Conservation (phyloP, 2,888 invertebrate genomes). For the Drosophila mercatorum region DNA sequence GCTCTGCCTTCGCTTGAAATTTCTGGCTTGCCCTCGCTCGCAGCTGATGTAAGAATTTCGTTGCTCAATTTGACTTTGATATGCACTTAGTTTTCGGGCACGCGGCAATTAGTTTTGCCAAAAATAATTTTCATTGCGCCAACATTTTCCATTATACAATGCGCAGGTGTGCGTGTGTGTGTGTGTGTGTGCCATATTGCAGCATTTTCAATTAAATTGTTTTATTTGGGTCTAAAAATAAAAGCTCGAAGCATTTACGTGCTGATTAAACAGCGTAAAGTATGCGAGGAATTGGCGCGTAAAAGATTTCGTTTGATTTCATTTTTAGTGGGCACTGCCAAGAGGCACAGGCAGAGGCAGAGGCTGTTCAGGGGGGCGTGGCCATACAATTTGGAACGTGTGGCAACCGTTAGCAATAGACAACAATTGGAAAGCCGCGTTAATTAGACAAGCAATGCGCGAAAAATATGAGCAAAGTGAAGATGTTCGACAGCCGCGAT, state of each 20-base stretch:
- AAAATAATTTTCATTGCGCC: conserved; percentile 34
- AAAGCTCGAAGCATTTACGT: conserved; percentile 59
- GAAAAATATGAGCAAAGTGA: conserved; percentile 62
- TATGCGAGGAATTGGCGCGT: conserved; percentile 79
- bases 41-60: background rate
- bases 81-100: conserved; percentile 18
- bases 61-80: conserved; percentile 11
- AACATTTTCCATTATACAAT: conserved; percentile 50
- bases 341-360: too few species aligned
- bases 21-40: background rate
- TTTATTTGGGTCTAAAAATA: conserved; percentile 66
- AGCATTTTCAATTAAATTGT: conserved; percentile 56
- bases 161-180: conserved; percentile 2
- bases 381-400: conserved; percentile 48
- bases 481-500: conserved; percentile 57
- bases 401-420: conserved; percentile 27
- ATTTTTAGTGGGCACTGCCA: conserved; percentile 33
- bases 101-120: conserved; percentile 40
- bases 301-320: conserved; percentile 73
- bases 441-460: conserved; percentile 60
- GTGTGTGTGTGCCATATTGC: conserved; percentile 46
- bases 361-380: background rate
- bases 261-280: conserved; percentile 70
- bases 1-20: background rate
- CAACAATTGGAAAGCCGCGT: conserved; percentile 74